Conservation (phyloP, 2,113 vertebrate species). For the Neotragus moschatus region DNA sequence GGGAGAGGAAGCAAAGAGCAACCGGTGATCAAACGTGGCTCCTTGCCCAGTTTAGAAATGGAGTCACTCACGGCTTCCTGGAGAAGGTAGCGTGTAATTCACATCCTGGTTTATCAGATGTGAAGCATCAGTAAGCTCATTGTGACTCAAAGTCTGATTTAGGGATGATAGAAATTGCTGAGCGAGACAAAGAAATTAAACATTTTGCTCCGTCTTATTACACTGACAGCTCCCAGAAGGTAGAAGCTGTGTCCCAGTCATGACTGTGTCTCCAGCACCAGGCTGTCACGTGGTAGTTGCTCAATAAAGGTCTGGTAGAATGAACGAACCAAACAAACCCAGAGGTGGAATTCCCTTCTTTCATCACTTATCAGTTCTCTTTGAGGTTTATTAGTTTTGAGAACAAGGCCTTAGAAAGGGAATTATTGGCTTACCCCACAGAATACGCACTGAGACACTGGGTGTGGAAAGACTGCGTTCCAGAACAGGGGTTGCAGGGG, state of each 20-base stretch:
- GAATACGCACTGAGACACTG: neutral
- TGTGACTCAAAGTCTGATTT: constrained; percentile 8
- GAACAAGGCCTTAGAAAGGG: neutral
- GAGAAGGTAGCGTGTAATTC: neutral
- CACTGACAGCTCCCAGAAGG: neutral
- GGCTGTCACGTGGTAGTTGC: neutral
- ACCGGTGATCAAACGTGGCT: neutral
- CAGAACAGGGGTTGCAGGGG: neutral
- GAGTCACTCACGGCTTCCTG: neutral
- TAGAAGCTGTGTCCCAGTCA: neutral
- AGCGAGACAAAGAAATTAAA: neutral
- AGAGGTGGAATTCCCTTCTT: neutral
- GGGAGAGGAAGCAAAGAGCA: neutral
- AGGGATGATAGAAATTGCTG: neutral
- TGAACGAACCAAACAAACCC: neutral
- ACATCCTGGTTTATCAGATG: neutral
- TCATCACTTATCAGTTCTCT: neutral
- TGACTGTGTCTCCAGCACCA: neutral
- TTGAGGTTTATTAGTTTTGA: neutral
- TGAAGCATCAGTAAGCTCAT: neutral
- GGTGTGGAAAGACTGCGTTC: neutral
- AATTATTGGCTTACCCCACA: neutral
- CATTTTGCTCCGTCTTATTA: neutral
- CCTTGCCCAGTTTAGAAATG: neutral
- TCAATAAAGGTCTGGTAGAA: neutral